Base-by-base conservation (phyloP, 64 coral and sea anemone species). In the Porites australiensis region DNA sequence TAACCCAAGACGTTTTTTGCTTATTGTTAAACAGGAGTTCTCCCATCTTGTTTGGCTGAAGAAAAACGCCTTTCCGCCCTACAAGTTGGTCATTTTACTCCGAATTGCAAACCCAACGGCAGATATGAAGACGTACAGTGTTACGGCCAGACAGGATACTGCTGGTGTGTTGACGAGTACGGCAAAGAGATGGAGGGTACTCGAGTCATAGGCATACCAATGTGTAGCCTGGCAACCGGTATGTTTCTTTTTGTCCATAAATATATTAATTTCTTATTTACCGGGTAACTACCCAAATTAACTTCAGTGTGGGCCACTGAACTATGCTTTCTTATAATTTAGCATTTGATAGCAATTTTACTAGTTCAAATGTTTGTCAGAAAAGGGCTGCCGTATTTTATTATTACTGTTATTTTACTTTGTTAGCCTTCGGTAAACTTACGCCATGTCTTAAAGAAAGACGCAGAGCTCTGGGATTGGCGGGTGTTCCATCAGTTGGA, bases 141-240 rank as follows among this genome's bases (percentile, higher is more conserved):
- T 67, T 93, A 78, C 59, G 64, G 73, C 55, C 20, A 70, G 67
- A 84, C 77, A 76, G 73, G 60, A 1, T 87, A 68, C 47, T 93
- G 91, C 23, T 93, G 82, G 91, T 93, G 91, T 46, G 91, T 87
- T 70, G 82, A 93, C 75, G 74, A 69, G 44, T 74, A 79, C 60
- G 91, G 91, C 22, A 67, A 57, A 66, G 74, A 87, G 47, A 48
- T 76, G 22, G 19, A 16, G 13, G 70, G 50, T 2, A 93, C 91
- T 7, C 23, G 82, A 52, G 73, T 87, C 6, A 86, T 58, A 6
- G 90, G 90, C 14, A 75, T 87, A 7, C 91, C 91, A 16, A 44
- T 93, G 19, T 93, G 91, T 64, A 87, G 61, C 70, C 15, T 87
- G 8, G 82, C 21, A 12, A 44, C 19, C 22, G 83, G 91, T 93